Percentiles rank a stretch among this genome's conserved stretches.
phyloP scores from a whole-genome alignment of 2,113 vertebrate species.

The Ctenomys sociabilis region DNA sequence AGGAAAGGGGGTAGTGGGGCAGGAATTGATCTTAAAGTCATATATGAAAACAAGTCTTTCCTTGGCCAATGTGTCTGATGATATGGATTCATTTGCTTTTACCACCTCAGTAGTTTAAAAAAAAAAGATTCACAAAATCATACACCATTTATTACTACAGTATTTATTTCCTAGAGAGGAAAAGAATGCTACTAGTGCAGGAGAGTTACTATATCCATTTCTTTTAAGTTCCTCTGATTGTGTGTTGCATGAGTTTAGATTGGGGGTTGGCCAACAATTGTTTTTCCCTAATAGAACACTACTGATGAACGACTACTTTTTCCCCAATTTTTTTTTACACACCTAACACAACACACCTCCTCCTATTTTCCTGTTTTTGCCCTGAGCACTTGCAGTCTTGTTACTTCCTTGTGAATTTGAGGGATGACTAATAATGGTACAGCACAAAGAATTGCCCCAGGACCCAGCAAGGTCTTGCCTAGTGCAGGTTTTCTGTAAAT shows the following conservation, averaged over 20 bases:
- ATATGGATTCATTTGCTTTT: background rate
- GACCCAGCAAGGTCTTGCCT: background rate
- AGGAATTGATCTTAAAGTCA: background rate
- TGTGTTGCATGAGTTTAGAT: background rate
- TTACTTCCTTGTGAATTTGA: slow-evolving; percentile 39
- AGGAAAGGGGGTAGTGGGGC: background rate
- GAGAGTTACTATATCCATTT: background rate
- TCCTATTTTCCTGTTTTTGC: slow-evolving; percentile 31
- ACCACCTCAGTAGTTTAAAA: background rate
- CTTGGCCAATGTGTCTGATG: background rate
- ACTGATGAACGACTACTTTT: background rate
- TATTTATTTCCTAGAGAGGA: background rate
- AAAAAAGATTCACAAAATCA: background rate
- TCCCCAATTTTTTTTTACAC: background rate
- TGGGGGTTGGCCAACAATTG: background rate
- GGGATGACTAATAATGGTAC: background rate
- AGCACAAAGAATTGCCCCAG: slow-evolving; percentile 43
- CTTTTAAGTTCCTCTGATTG: slow-evolving; percentile 19
- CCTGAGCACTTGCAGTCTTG: slow-evolving; percentile 31
- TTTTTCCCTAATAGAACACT: background rate
- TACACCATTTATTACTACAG: background rate
- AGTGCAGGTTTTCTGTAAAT: slow-evolving; percentile 41
- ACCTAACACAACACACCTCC: background rate
- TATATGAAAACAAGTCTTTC: background rate
- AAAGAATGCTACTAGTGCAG: background rate